A percentile compares a stretch with the other conserved stretches of the same genome.
phyloP scores from a whole-genome alignment of 2,113 vertebrate genomes.

The Ploceus nigricollis region DNA sequence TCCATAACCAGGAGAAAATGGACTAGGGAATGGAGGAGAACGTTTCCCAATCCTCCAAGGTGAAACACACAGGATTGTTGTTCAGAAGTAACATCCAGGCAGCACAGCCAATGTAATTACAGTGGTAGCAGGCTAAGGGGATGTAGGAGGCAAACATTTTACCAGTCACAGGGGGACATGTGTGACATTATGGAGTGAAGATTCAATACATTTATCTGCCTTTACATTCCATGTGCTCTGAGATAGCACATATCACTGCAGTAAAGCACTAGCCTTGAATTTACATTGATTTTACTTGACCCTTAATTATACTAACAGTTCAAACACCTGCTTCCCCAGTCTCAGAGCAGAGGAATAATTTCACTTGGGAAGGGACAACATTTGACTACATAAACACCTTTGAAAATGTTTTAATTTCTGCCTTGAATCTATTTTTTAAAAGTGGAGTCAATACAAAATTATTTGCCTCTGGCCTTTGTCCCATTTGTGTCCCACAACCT shows the following conservation, averaged over 20 bases:
- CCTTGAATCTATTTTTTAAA: background rate
- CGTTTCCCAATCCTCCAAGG: background rate
- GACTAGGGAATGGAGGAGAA: background rate
- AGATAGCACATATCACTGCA: background rate
- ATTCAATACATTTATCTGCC: background rate
- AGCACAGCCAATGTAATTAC: background rate
- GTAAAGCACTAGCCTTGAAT: background rate
- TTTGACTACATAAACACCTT: background rate
- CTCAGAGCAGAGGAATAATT: background rate
- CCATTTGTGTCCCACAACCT: background rate
- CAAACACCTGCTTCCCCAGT: background rate
- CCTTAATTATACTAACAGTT: background rate
- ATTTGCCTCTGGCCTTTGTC: background rate
- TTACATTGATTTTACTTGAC: background rate
- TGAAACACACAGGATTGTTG: background rate
- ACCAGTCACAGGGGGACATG: rapidly evolving
- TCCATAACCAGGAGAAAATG: background rate
- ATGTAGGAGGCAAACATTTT: background rate
- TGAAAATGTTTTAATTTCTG: background rate
- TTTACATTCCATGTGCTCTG: background rate
- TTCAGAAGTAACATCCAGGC: background rate
- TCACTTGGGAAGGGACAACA: background rate
- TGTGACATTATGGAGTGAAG: background rate
- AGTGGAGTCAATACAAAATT: background rate
- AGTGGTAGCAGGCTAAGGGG: background rate